Percentiles rank a stretch among this genome's conserved stretches.
Evolutionary conservation across 2,113 vertebrate species (phyloP).

Genomic region (Halichoeres trimaculatus): DNA sequence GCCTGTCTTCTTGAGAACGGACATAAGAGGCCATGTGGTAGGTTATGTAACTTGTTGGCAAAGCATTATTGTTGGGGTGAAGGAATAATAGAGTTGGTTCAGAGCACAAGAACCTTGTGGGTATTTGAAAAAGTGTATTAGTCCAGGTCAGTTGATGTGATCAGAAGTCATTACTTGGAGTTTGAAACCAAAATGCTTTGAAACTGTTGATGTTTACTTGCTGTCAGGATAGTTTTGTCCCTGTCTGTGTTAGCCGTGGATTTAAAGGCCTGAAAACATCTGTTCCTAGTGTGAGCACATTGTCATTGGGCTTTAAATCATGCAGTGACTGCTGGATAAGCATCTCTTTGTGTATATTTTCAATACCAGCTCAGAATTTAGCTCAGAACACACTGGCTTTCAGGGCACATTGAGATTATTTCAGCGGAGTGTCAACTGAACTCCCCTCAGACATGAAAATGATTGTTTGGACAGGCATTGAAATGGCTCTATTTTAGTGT

Average conservation of each 20-base stretch:
- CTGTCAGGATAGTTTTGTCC: background rate
- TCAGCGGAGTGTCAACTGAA: slow-evolving; percentile 35
- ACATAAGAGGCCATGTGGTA: no score
- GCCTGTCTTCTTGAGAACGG: no score
- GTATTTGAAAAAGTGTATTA: background rate
- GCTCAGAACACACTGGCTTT: slow-evolving; percentile 7
- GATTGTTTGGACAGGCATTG: slow-evolving; percentile 37
- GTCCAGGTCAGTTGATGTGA: background rate
- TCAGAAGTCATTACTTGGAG: background rate
- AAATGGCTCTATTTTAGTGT: slow-evolving; percentile 59
- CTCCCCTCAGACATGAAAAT: slow-evolving; percentile 46
- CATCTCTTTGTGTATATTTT: slow-evolving; percentile 19
- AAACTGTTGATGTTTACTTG: background rate
- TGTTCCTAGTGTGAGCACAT: slow-evolving; percentile 4
- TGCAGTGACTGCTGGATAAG: slow-evolving; percentile 1
- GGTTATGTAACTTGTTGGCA: no score
- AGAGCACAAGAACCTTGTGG: no score
- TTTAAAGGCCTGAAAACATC: background rate
- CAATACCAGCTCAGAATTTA: slow-evolving; percentile 17
- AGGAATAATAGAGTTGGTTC: no score
- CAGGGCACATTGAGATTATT: slow-evolving; percentile 24
- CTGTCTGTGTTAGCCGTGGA: background rate
- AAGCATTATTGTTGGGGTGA: no score
- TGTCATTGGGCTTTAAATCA: background rate
- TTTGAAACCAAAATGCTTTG: background rate